Evolutionary conservation across 2,888 invertebrate species (phyloP).

Genomic region (Dexiosoma caninum): DNA sequence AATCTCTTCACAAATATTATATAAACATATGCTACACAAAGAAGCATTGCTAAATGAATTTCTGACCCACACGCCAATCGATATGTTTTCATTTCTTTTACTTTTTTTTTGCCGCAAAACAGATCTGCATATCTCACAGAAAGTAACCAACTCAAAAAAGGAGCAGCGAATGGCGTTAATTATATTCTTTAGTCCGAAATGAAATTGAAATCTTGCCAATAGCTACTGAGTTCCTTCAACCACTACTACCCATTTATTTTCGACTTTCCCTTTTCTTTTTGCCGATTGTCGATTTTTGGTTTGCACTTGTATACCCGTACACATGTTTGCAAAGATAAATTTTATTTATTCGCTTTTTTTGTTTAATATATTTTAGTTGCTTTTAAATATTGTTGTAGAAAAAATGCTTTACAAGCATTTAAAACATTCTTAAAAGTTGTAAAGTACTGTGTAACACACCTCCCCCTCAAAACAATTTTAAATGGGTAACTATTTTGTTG

Average conservation of each 20-base stretch:
- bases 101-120: no score
- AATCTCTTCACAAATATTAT: no score
- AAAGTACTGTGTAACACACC: constrained; percentile 11
- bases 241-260: neutral
- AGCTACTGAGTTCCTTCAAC: neutral
- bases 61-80: no score
- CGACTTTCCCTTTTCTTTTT: neutral
- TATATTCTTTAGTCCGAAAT: no score
- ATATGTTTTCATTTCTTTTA: no score
- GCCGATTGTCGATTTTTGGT: constrained; percentile 10
- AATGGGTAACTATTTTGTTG: constrained; percentile 1
- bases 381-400: constrained; percentile 5
- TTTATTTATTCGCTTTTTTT: constrained; percentile 6
- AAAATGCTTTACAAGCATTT: constrained; percentile 59
- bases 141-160: no score
- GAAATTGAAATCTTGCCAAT: neutral
- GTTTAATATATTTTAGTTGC: neutral
- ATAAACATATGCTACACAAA: no score
- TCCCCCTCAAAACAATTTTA: neutral
- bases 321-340: constrained; percentile 38
- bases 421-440: constrained; percentile 56
- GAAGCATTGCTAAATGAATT: no score
- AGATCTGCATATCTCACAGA: no score
- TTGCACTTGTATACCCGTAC: constrained; percentile 9
- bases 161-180: no score